Evolutionary conservation across 2,797 vertebrate species (phyloP).

Genomic region (Tokudaia muenninki): DNA sequence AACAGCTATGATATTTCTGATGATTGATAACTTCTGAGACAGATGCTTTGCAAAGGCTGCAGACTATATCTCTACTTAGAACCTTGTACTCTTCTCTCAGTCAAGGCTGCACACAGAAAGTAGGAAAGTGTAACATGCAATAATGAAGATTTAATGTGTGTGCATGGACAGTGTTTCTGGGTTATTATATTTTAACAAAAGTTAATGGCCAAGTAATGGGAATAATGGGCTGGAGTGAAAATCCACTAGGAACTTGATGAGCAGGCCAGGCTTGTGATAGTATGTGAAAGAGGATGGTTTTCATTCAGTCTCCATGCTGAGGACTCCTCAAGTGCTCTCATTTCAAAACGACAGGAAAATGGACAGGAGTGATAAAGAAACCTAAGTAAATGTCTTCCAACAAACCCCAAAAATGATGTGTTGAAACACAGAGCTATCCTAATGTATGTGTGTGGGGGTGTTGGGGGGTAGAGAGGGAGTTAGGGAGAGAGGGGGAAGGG

Average conservation of each 20-base stretch:
- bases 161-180: slow-evolving; percentile 71
- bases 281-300: slow-evolving; percentile 25
- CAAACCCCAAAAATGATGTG: slow-evolving; percentile 7
- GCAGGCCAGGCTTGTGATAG: slow-evolving; percentile 63
- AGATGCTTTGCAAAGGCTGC: neutral
- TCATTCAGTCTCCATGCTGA: slow-evolving; percentile 45
- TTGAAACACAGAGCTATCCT: neutral
- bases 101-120: slow-evolving; percentile 27
- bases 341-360: slow-evolving; percentile 46
- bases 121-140: slow-evolving; percentile 59
- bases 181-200: slow-evolving; percentile 84
- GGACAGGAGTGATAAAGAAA: slow-evolving; percentile 2
- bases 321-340: neutral
- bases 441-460: neutral
- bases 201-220: slow-evolving; percentile 82
- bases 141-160: slow-evolving; percentile 76
- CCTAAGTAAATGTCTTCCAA: neutral
- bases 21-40: neutral
- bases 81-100: slow-evolving; percentile 8
- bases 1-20: neutral
- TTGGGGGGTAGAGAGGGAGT: neutral
- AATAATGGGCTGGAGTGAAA: slow-evolving; percentile 84
- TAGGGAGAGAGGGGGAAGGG: no score
- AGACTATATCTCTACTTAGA: neutral
- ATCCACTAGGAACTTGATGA: slow-evolving; percentile 79